Percentiles rank a stretch among this genome's conserved stretches.
Conservation (phyloP, 2,888 invertebrate genomes). For the Phaonia tiefii region DNA sequence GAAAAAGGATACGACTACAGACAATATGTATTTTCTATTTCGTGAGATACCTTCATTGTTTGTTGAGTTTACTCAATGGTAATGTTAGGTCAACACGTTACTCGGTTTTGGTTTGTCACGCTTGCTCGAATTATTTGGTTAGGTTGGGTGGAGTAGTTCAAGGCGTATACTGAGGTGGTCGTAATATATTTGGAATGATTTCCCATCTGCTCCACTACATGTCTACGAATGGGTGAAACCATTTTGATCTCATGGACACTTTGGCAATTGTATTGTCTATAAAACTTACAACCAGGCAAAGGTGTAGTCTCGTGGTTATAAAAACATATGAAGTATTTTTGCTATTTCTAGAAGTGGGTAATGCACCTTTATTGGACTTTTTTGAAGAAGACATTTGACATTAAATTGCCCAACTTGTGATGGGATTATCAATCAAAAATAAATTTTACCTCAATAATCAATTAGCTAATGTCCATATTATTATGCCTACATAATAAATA, state of each 20-base stretch:
- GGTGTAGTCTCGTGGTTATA: too few species aligned
- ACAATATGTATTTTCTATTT: not conserved
- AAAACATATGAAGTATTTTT: too few species aligned
- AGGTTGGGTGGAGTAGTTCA: not conserved
- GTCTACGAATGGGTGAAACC: not conserved
- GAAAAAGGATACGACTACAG: not conserved
- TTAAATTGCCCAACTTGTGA: too few species aligned
- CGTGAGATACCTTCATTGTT: not conserved
- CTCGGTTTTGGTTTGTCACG: not conserved
- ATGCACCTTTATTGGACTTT: too few species aligned
- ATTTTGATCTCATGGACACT: not conserved
- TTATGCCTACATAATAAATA: too few species aligned
- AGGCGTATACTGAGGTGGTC: not conserved
- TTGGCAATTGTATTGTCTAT: conserved; percentile 3
- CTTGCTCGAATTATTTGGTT: not conserved
- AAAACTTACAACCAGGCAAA: not conserved
- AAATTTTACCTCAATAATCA: too few species aligned
- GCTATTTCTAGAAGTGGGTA: too few species aligned
- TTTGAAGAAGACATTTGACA: too few species aligned
- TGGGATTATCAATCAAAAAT: too few species aligned
- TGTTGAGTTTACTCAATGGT: conserved; percentile 22
- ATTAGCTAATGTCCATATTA: too few species aligned
- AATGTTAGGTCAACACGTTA: conserved; percentile 42
- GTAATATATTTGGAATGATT: too few species aligned
- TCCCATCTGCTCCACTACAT: too few species aligned